phyloP scores from a whole-genome alignment of 2,113 vertebrate genomes.

The Thalassoma bifasciatum region DNA sequence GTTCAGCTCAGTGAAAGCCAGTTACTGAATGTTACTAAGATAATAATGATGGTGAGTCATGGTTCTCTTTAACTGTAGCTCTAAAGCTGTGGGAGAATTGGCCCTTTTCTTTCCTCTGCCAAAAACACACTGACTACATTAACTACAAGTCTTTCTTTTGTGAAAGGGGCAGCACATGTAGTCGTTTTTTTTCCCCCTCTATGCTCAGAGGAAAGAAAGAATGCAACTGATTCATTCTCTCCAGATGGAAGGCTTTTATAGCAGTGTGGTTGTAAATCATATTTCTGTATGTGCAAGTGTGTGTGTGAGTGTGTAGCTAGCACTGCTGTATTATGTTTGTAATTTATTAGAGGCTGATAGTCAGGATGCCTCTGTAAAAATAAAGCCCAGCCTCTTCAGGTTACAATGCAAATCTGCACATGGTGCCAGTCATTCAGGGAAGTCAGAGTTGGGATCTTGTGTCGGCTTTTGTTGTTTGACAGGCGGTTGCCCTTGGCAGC shows the following conservation, averaged over 20 bases:
- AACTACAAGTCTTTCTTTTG: conserved; percentile 53
- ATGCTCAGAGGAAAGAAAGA: conserved; percentile 63
- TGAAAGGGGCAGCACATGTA: conserved; percentile 35
- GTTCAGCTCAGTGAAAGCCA: conserved; percentile 24
- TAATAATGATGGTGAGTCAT: conserved; percentile 57
- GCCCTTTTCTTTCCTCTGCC: conserved; percentile 41
- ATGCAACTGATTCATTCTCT: conserved; percentile 75
- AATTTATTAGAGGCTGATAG: conserved; percentile 22
- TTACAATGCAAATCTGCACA: conserved; percentile 66
- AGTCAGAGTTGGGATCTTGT: conserved; percentile 61
- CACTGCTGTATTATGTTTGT: conserved; percentile 38
- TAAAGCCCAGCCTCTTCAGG: conserved; percentile 64
- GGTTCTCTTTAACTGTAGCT: conserved; percentile 48
- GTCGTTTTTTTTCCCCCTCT: conserved; percentile 35
- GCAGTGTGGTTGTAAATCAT: conserved; percentile 62
- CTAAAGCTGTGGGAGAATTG: conserved; percentile 40
- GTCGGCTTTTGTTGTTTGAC: conserved; percentile 75
- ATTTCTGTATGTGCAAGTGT: conserved; percentile 12
- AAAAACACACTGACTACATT: conserved; percentile 35
- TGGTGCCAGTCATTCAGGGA: conserved; percentile 46
- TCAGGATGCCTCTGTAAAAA: conserved; percentile 64
- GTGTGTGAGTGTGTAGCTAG: conserved; percentile 12
- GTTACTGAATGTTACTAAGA: conserved; percentile 44
- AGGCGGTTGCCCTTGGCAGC: conserved; percentile 75
- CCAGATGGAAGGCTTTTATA: conserved; percentile 69